Evolutionary conservation across 2,113 vertebrate genomes (phyloP).

Genomic region (Menidia beryllina): DNA sequence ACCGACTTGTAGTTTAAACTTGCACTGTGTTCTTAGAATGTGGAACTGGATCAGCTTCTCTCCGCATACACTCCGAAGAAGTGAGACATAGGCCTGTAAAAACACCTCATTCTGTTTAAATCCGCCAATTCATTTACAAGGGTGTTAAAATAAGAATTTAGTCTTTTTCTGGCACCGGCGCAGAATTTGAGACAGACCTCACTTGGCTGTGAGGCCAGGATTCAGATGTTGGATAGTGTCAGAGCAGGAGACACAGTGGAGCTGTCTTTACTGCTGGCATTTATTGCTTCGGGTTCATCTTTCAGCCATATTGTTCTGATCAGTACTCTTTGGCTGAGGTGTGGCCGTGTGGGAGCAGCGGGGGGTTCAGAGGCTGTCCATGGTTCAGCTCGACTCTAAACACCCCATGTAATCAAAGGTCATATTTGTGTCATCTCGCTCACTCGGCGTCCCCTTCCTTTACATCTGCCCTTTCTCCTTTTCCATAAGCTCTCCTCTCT

Average conservation of each 20-base stretch:
- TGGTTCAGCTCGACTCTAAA: slow-evolving; percentile 58
- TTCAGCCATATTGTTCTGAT: slow-evolving; percentile 81
- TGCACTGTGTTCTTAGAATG: slow-evolving; percentile 61
- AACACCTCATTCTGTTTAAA: slow-evolving; percentile 59
- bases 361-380: slow-evolving; percentile 55
- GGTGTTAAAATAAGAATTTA: slow-evolving; percentile 67
- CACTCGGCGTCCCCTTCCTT: slow-evolving; percentile 53
- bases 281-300: slow-evolving; percentile 72
- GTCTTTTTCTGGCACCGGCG: slow-evolving; percentile 58
- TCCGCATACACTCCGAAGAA: slow-evolving; percentile 26
- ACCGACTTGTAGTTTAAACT: slow-evolving; percentile 71
- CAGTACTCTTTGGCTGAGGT: slow-evolving; percentile 66
- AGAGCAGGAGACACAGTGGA: slow-evolving; percentile 66
- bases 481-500: slow-evolving; percentile 49
- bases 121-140: slow-evolving; percentile 67
- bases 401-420: slow-evolving; percentile 76
- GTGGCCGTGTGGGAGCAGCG: slow-evolving; percentile 70
- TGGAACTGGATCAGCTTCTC: slow-evolving; percentile 61
- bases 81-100: slow-evolving; percentile 59
- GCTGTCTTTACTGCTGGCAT: slow-evolving; percentile 74
- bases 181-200: slow-evolving; percentile 40
- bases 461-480: slow-evolving; percentile 54
- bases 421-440: slow-evolving; percentile 70
- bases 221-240: slow-evolving; percentile 71
- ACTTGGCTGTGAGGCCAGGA: slow-evolving; percentile 65